phyloP scores from a whole-genome alignment of 2,888 invertebrate genomes.

The Ennomos erosarius region DNA sequence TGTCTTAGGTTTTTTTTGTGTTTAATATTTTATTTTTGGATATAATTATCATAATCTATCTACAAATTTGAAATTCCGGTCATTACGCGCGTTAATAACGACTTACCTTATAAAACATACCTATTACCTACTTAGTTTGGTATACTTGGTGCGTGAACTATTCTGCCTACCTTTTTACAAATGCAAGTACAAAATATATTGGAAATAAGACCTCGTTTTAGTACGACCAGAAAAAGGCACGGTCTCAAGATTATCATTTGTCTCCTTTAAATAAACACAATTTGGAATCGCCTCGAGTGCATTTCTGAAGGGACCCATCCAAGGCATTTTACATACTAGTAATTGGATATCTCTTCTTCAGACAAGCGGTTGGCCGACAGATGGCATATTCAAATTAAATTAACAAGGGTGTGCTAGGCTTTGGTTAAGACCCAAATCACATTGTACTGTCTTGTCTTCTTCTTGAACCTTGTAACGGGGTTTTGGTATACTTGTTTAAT shows the following conservation, averaged over 20 bases:
- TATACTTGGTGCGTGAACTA: too few species aligned
- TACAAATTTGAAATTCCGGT: too few species aligned
- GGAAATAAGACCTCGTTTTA: background rate
- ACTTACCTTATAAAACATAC: too few species aligned
- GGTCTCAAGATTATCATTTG: conserved; percentile 25
- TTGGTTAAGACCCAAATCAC: conserved; percentile 62
- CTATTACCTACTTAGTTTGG: too few species aligned
- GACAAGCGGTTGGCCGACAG: conserved; percentile 60
- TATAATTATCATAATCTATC: too few species aligned
- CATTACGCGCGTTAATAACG: too few species aligned
- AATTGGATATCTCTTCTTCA: conserved; percentile 65
- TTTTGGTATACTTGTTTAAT: too few species aligned
- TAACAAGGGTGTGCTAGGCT: conserved; percentile 68
- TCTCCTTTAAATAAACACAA: conserved; percentile 37
- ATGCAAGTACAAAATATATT: background rate
- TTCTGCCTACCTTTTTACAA: too few species aligned
- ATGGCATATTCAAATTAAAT: conserved; percentile 76
- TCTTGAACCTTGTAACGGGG: conserved; percentile 31
- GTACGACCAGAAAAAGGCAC: conserved; percentile 1
- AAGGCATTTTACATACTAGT: conserved; percentile 59
- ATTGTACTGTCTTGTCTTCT: conserved; percentile 39
- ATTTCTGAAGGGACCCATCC: conserved; percentile 33
- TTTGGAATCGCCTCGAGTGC: conserved; percentile 39
- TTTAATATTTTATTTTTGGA: too few species aligned
- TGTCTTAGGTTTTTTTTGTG: too few species aligned